Base-by-base conservation (phyloP, 2,888 invertebrate genomes). In the Amphipoea lucens region DNA sequence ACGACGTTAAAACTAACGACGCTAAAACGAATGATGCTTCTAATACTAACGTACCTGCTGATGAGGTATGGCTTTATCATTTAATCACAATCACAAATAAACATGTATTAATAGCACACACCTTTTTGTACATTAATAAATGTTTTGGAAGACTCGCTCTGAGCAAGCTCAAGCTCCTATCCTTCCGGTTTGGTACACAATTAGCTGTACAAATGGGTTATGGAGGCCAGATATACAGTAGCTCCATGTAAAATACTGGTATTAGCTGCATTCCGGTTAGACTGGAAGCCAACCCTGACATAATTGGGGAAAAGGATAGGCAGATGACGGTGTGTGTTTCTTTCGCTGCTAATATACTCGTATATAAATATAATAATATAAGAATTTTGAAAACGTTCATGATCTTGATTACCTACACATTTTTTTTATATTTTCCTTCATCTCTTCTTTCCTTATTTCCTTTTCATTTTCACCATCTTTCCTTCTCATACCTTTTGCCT, bases 1-100 rank as follows among this genome's bases (percentile, higher is more conserved):
- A 92, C 86, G 91, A 94, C 74, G 88, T 92, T 92, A 95, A 94
- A 88, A 94, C 94, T 90, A 94, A 93, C 86, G 85, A 86, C 86
- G 91, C 92, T 93, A 92, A 89, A 89, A 90, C 91, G 92, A 92
- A 93, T 86, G 87, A 90, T 68, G 91, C 91, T 91, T 74, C 78
- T 71, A 93, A 91, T 93, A 94, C 93, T 94, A 94, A 95, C 90
- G 82, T 85, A 83, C 86, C 88, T 82, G 81, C 91, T 77, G 90
- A 93, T 89, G 92, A 93, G 91, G 92, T 92, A 91, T 89, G 86
- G 73, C 69, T 78, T 76, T 57, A 77, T 40, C 17, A 62, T 71
- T 17, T n/a, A 5, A 54, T n/a, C 23, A 54, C 4, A 71, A 60
- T 42, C 60, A 71, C 11, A n/a, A 11, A 42, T 20, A 42, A 12